Conservation (phyloP, 2,113 vertebrate species). For the Astur gentilis region DNA sequence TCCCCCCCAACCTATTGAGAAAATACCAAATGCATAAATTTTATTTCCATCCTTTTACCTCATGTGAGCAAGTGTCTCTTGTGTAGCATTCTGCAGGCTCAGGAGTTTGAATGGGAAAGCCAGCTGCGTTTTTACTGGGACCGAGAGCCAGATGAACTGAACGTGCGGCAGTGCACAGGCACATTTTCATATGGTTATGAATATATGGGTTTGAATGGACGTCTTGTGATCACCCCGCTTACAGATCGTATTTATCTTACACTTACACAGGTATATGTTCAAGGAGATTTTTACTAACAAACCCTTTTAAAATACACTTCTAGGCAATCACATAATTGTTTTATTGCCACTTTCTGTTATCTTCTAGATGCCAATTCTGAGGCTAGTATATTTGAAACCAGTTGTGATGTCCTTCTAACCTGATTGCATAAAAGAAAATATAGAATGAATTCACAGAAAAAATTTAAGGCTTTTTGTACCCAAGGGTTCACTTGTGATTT, state of each 20-base stretch:
- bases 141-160: slow-evolving; percentile 79
- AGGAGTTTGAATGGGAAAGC: slow-evolving; percentile 96
- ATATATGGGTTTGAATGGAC: slow-evolving; percentile 96
- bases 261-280: slow-evolving; percentile 85
- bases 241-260: slow-evolving; percentile 97
- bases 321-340: neutral
- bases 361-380: neutral
- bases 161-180: slow-evolving; percentile 89
- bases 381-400: neutral
- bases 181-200: slow-evolving; percentile 92
- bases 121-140: slow-evolving; percentile 95
- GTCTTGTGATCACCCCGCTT: slow-evolving; percentile 94
- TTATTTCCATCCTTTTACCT: neutral
- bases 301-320: neutral
- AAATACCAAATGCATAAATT: fast-evolving
- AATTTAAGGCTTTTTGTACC: neutral
- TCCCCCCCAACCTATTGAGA: fast-evolving
- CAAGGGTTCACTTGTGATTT: neutral
- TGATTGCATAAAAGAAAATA: neutral
- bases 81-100: slow-evolving; percentile 85
- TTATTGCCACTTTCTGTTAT: neutral
- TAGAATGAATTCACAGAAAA: neutral
- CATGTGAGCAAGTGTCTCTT: neutral
- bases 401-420: neutral
- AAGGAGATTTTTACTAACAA: neutral